Conservation (phyloP, 2,113 vertebrate genomes). For the Pongo pygmaeus region DNA sequence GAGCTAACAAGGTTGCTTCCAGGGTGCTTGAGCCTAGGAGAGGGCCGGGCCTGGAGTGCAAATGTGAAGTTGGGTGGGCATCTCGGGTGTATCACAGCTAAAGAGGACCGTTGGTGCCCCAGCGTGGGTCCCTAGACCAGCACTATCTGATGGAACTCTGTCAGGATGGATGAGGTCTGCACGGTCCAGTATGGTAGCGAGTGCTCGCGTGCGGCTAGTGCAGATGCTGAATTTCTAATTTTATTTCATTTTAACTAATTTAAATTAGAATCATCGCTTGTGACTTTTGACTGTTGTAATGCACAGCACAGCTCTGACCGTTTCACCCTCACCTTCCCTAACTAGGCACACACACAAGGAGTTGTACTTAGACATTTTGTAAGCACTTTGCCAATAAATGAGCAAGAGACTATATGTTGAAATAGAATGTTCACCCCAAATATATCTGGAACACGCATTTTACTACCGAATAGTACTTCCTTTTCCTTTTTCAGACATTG, state of each 20-base stretch:
- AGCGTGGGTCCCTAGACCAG: fast-evolving
- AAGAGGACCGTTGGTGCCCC: not conserved
- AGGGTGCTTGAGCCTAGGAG: not conserved
- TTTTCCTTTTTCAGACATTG: not conserved
- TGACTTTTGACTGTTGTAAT: not conserved
- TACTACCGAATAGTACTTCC: not conserved
- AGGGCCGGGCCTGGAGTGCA: not conserved
- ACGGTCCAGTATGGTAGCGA: not conserved
- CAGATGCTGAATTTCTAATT: fast-evolving
- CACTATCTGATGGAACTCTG: not conserved
- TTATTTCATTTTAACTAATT: not conserved
- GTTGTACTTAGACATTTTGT: fast-evolving
- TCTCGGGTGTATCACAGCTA: not conserved
- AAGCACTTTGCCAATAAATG: not conserved
- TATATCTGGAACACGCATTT: not conserved
- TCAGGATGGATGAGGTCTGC: fast-evolving
- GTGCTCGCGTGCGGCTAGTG: not conserved
- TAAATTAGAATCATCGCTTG: fast-evolving
- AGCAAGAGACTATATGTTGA: too few relatives aligned
- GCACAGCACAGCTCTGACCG: not conserved
- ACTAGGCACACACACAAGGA: fast-evolving
- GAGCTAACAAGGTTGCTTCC: not conserved
- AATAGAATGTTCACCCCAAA: fast-evolving
- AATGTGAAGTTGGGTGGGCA: not conserved
- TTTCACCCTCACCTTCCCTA: too few relatives aligned